phyloP scores from a whole-genome alignment of 2,113 vertebrate species.

The Nanorana parkeri region DNA sequence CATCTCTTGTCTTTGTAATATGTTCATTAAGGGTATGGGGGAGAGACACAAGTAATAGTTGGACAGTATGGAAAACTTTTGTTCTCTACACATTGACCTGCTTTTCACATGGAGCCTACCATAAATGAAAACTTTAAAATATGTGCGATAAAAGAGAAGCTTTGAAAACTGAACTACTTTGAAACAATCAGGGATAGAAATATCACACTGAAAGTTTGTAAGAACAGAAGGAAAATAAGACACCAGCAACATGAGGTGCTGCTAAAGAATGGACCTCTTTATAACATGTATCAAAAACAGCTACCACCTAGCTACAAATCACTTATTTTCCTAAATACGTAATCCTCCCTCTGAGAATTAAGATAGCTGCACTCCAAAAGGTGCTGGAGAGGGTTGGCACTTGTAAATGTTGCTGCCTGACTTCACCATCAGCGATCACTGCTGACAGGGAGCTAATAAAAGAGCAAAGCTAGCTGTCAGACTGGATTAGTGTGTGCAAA shows the following conservation, averaged over 20 bases:
- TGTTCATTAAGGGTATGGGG: too few species aligned
- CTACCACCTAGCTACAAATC: background rate
- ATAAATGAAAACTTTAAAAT: too few species aligned
- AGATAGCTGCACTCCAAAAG: conserved; percentile 57
- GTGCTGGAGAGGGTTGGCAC: conserved; percentile 65
- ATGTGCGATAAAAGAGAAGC: too few species aligned
- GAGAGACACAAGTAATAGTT: too few species aligned
- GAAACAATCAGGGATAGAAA: background rate
- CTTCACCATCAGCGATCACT: conserved; percentile 88
- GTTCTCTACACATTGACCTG: too few species aligned
- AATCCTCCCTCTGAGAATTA: conserved; percentile 38
- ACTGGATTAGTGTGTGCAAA: conserved; percentile 84
- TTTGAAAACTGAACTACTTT: too few species aligned
- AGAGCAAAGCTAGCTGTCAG: conserved; percentile 94
- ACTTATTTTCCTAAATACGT: conserved; percentile 9
- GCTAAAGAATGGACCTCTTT: background rate
- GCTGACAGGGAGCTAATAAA: conserved; percentile 92
- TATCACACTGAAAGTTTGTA: background rate
- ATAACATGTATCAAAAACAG: background rate
- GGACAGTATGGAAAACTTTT: too few species aligned
- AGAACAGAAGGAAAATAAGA: background rate
- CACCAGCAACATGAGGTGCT: too few species aligned
- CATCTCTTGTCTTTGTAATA: too few species aligned
- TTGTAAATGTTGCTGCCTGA: conserved; percentile 87
- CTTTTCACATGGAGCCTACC: too few species aligned